Evolutionary conservation across 2,888 invertebrate genomes (phyloP), one percentile per base, ranked within the genome.

Genomic region (Acanthosoma haemorrhoidale): DNA sequence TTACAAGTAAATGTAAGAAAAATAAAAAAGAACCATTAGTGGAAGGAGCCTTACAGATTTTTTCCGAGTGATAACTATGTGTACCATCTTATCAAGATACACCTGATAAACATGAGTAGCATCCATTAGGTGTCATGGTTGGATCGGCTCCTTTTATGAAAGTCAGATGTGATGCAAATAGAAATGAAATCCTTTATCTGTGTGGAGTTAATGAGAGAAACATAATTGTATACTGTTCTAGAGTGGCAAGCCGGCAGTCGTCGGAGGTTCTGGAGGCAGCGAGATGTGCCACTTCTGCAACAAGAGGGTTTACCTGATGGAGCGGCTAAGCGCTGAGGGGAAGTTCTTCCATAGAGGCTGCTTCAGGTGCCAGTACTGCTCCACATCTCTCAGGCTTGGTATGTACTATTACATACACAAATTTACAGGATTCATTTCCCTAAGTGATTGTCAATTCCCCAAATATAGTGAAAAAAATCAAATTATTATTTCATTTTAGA

Each of bases 311-410:
- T 97, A 97, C 80, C 86, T 96, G 31, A 94, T 96, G 84, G 96
- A 97, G 80, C 86, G 92, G 74, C 86, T 95, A 74, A 89, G 88
- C 58, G 93, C 95, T 3, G 93, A 94, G 83, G 94, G 94, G 15
- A 85, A 92, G 77, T 92, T 92, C 78, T 88, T 96, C 79, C 96
- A 97, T 81, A 87, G 95, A 70, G 90, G 91, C 57, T 97, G 97
- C 82, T 92, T 97, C 82, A 88, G 92, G 73, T 97, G 97, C 82
- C 91, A 94, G 80, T 93, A 94, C 79, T 97, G 96, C 81, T 88
- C 89, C 77, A 87, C 90, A 4, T 89, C 89, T 72, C 84, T 97
- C 58, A 85, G 94, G 59, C 86, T 94, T 58, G 91, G 91, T 81
- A 80, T 70, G 25, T 2, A 21, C 13, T 73, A 18, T 61, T 68